Conservation (phyloP, 2,113 vertebrate genomes). For the Neogobius melanostomus region DNA sequence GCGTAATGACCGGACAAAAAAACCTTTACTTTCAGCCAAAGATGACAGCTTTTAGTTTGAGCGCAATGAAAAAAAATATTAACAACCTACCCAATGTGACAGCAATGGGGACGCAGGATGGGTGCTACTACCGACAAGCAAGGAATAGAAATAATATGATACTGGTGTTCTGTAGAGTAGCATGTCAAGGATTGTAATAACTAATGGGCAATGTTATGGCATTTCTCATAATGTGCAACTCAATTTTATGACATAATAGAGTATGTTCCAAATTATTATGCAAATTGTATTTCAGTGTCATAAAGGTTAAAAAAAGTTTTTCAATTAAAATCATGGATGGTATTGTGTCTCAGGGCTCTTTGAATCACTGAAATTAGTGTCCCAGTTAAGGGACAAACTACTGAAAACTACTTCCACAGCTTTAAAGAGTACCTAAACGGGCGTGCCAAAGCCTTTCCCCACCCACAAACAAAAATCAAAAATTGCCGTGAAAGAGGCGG, state of each 20-base stretch:
- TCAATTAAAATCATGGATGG: too few relatives aligned
- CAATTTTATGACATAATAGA: neutral
- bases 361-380: too few relatives aligned
- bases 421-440: too few relatives aligned
- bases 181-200: neutral
- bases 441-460: too few relatives aligned
- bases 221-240: neutral
- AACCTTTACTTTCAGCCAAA: slow-evolving; percentile 16
- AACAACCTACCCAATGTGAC: neutral
- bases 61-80: slow-evolving; percentile 1
- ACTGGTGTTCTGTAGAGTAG: neutral
- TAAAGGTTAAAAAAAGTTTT: too few relatives aligned
- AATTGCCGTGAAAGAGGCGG: too few relatives aligned
- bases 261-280: neutral
- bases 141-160: neutral
- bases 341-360: too few relatives aligned
- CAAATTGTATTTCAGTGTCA: neutral
- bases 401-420: too few relatives aligned
- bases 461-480: too few relatives aligned
- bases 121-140: neutral
- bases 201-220: neutral
- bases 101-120: neutral
- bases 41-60: slow-evolving; percentile 5
- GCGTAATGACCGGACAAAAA: slow-evolving; percentile 30
- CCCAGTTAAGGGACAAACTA: too few relatives aligned